Conservation (phyloP, 2,113 vertebrate genomes). For the Heterotilapia buettikoferi region DNA sequence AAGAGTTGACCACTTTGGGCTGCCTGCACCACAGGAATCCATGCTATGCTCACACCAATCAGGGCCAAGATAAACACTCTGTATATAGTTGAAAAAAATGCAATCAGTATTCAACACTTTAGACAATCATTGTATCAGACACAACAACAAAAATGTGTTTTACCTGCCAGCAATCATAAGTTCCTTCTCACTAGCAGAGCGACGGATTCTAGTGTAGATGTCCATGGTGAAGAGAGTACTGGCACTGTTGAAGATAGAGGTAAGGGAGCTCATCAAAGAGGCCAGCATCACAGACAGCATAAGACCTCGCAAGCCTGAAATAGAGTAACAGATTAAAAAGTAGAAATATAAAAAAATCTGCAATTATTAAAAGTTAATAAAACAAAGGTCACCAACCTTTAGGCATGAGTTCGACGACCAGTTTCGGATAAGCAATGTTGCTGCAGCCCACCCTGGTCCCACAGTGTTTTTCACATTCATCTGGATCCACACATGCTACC, state of each 20-base stretch:
- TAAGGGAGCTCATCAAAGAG: conserved; percentile 95
- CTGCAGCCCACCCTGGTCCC: conserved; percentile 81
- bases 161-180: conserved; percentile 93
- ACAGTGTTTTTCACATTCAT: conserved; percentile 70
- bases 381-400: conserved; percentile 71
- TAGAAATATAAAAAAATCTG: background rate
- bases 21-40: conserved; percentile 91
- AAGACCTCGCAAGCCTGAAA: conserved; percentile 84
- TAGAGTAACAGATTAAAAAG: background rate
- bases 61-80: conserved; percentile 86
- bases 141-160: background rate
- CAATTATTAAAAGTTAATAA: background rate
- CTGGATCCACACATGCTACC: conserved; percentile 83
- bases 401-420: conserved; percentile 94
- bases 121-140: too few relatives aligned
- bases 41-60: conserved; percentile 90
- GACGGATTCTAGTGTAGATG: conserved; percentile 85
- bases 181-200: conserved; percentile 76
- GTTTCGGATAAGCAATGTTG: conserved; percentile 89
- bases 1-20: conserved; percentile 92
- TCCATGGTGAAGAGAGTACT: conserved; percentile 97
- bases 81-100: background rate
- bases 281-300: conserved; percentile 96
- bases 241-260: conserved; percentile 96
- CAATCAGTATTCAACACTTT: too few relatives aligned